These are phyloP conservation scores for Artemia sinica DNA, from an alignment of 2,888 invertebrate genomes.

Conservation along the genomic window DNA sequence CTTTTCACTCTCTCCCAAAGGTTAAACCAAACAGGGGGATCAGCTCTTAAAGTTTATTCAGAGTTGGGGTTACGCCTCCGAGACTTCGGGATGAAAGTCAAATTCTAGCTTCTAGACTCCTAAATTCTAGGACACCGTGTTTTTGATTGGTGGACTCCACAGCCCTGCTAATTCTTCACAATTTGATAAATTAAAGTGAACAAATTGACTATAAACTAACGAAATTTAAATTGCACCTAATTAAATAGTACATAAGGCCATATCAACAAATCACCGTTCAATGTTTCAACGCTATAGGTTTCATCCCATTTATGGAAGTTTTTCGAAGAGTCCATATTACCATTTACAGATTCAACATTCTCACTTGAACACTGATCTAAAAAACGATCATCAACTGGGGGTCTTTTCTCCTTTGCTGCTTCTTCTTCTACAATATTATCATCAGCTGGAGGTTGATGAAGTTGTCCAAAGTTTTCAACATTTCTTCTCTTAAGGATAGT, in stretches of 20 bases:
- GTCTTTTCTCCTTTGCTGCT: slow-evolving; percentile 17
- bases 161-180: too few relatives aligned
- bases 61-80: too few relatives aligned
- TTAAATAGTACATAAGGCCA: slow-evolving; percentile 92
- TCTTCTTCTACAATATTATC: slow-evolving; percentile 10
- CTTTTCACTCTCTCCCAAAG: too few relatives aligned
- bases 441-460: slow-evolving; percentile 18
- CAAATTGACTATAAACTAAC: too few relatives aligned
- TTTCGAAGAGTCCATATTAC: slow-evolving; percentile 35
- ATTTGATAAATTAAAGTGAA: too few relatives aligned
- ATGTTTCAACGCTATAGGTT: slow-evolving; percentile 52
- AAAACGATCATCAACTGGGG: slow-evolving; percentile 26
- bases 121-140: too few relatives aligned
- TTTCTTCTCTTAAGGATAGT: slow-evolving; percentile 37
- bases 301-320: slow-evolving; percentile 80
- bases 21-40: too few relatives aligned
- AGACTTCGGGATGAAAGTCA: too few relatives aligned
- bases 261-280: slow-evolving; percentile 62
- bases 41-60: too few relatives aligned
- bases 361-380: slow-evolving; percentile 31
- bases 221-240: slow-evolving; percentile 35
- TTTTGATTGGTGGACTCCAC: too few relatives aligned
- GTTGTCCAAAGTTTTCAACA: slow-evolving; percentile 26
- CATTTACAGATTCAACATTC: slow-evolving; percentile 35
- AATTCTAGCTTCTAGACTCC: too few relatives aligned